phyloP scores from a whole-genome alignment of 2,797 vertebrate genomes.

The Chaenodraco wilsoni region DNA sequence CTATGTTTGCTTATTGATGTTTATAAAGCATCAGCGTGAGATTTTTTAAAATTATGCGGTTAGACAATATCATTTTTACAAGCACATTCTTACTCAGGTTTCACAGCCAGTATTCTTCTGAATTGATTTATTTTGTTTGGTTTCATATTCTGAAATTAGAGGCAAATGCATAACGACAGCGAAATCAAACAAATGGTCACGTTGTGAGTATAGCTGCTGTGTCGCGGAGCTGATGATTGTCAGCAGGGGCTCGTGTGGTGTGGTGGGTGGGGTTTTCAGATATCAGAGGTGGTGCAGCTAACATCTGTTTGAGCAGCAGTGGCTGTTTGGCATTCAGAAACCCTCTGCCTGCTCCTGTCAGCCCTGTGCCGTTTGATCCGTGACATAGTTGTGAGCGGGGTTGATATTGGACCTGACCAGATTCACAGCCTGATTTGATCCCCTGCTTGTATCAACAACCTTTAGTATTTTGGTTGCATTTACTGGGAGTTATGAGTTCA shows the following conservation, averaged over 20 bases:
- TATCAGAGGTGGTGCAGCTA: constrained; percentile 66
- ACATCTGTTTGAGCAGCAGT: constrained; percentile 78
- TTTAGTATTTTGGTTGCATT: constrained; percentile 41
- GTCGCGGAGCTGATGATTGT: constrained; percentile 44
- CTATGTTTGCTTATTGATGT: constrained; percentile 38
- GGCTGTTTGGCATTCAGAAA: constrained; percentile 72
- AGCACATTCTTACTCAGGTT: neutral
- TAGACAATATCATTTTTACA: neutral
- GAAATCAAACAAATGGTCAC: constrained; percentile 11
- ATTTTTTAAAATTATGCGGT: constrained; percentile 24
- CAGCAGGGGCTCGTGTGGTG: constrained; percentile 57
- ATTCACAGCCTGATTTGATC: constrained; percentile 44
- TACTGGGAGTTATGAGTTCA: constrained; percentile 27
- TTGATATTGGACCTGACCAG: constrained; percentile 60
- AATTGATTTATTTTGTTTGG: constrained; percentile 11
- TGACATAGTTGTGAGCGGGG: constrained; percentile 61
- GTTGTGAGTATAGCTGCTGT: constrained; percentile 30
- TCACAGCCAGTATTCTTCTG: neutral
- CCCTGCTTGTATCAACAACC: constrained; percentile 51
- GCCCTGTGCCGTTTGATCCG: constrained; percentile 66
- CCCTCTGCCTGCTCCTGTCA: constrained; percentile 62
- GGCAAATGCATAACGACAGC: neutral
- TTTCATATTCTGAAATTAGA: neutral
- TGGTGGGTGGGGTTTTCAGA: constrained; percentile 63
- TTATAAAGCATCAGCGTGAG: constrained; percentile 38